Evolutionary conservation across 2,113 vertebrate species (phyloP), one percentile per base, ranked within the genome.

Genomic region (Ophiodon elongatus): DNA sequence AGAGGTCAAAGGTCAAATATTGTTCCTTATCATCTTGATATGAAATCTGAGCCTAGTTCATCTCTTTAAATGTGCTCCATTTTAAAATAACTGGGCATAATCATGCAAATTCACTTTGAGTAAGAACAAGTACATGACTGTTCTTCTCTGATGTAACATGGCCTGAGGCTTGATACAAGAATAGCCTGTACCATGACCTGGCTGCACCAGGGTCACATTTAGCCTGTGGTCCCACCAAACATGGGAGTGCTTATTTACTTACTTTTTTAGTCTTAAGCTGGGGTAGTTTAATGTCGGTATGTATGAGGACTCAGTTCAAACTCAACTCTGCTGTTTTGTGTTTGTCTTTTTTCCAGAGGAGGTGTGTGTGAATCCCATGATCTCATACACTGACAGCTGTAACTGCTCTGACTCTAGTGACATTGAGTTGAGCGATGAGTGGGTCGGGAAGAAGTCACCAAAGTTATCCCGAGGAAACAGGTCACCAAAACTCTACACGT

Each of bases 391-490:
- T 50, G 98, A 99, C 96, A 99, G 98, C 95, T 99, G 98, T 90
- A 99, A 99, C 95, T 99, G 98, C 93, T 99, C 98, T 0, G 98
- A 99, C 96, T 99, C 98, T 88, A 99, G 98, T 0, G 98, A 99
- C 93, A 97, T 99, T 0, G 98, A 99, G 91, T 88, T 99, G 90
- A 99, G 97, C n/a, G 98, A 99, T 64, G 98, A 99, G 90, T 99
- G 98, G 98, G 97, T 97, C 35, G 97, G 97, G 73, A 99, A 97
- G 90, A 99, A 98, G 87, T 99, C 98, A 37, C 98, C 98, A 62
- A 99, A 99, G 93, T 96, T 99, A 90, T 96, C 98, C 85, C 93
- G 98, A 85, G 97, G 98, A 89, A 99, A 97, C 95, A 97, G 98
- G 90, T 99, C 96, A 54, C 93, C 96, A 78, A 96, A 96, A 93